phyloP scores from a whole-genome alignment of 37 sponge, comb jelly and placozoan species.

The Beroe forskalii region DNA sequence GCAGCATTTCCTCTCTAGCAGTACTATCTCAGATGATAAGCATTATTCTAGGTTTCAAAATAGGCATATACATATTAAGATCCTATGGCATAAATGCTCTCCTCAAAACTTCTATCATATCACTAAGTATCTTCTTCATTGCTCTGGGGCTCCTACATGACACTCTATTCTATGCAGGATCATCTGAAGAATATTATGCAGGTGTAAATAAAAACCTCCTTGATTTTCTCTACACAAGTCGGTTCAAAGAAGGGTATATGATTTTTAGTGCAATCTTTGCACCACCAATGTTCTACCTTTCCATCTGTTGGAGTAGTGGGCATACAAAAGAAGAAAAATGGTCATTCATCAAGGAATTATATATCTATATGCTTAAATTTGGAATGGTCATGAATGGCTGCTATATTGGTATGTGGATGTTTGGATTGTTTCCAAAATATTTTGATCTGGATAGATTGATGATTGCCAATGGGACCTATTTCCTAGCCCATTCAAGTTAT shows the following conservation, averaged over 20 bases:
- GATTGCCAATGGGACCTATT: background rate
- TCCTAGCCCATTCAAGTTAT: background rate
- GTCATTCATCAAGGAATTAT: background rate
- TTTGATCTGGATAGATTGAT: background rate
- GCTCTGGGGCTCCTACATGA: background rate
- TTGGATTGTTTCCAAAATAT: background rate
- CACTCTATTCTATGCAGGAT: background rate
- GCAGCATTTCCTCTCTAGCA: background rate
- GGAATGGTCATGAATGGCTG: background rate
- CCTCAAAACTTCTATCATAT: background rate
- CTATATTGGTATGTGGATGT: background rate
- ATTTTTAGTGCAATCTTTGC: background rate
- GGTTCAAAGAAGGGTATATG: background rate
- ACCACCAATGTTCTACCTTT: background rate
- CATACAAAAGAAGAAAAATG: background rate
- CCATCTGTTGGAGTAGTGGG: background rate
- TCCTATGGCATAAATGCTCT: background rate
- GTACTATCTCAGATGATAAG: background rate
- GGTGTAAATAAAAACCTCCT: background rate
- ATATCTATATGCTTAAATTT: background rate
- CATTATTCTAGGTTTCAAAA: background rate
- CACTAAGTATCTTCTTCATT: background rate
- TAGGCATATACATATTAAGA: background rate
- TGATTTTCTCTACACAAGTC: background rate
- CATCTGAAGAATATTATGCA: background rate